Evolutionary conservation across 2,797 vertebrate species (phyloP), one percentile per base, ranked within the genome.

Genomic region (Epinephelus awoara): DNA sequence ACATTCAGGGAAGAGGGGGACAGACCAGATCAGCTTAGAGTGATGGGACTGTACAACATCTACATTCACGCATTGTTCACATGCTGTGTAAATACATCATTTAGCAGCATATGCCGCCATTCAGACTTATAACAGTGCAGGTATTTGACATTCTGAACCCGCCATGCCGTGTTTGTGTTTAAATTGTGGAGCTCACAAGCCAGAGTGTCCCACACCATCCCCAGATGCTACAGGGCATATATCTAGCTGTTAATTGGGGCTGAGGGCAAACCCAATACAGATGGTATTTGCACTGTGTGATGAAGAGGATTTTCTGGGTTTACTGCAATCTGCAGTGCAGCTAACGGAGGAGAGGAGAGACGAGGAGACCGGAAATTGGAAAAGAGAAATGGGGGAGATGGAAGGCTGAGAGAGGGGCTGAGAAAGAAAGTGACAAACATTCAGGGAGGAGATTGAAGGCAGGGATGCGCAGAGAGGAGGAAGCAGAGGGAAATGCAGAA

Each of bases 221-320:
- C 88, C 79, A 85, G 79, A 87, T 82, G 83, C 85, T 80, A 44
- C 70, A 52, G 79, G 87, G 70, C 79, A 81, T 51, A 77, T 64
- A 81, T 84, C 74, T 74, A 55, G 56, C 67, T 34, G 56, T 85
- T 93, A 89, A 90, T 89, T 88, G 88, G 76, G 83, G 55, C 79
- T 72, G 86, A 91, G 90, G 86, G 84, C 86, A 85, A 84, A 89
- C 86, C 59, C 79, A 84, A 86, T 88, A 90, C 91, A 93, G 92
- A 92, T 92, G 92, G 90, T 92, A 91, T 94, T 94, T 94, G 88
- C 90, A 85, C 90, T 91, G 79, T 82, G 88, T 91, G 90, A 93
- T 92, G 91, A 93, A 85, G 79, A 87, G 90, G 91, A 90, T 94
- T 93, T 93, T 89, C 78, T 81, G 84, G 86, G 84, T 93, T 93